Evolutionary conservation across 2,797 vertebrate genomes (phyloP).

Genomic region (Hemitrygon akajei): DNA sequence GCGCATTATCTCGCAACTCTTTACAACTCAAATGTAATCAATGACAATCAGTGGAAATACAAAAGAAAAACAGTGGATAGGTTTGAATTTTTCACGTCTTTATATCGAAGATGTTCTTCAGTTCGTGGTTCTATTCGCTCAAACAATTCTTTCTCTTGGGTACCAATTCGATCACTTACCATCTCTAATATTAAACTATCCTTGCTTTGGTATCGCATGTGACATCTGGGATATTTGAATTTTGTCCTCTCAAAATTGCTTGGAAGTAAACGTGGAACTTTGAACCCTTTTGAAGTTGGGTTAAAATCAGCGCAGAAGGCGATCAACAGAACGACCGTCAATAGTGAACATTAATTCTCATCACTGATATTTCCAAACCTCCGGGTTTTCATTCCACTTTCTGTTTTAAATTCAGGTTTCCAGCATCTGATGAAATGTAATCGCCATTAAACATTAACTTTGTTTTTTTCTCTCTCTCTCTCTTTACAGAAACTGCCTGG

Average conservation of each 20-base stretch:
- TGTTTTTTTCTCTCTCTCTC: not conserved
- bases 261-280: not conserved
- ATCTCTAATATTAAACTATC: not conserved
- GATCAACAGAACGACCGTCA: too few species aligned
- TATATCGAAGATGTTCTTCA: too few species aligned
- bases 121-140: not conserved
- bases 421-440: not conserved
- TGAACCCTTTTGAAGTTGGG: not conserved
- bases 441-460: not conserved
- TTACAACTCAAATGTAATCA: not conserved
- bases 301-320: not conserved
- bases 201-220: too few species aligned
- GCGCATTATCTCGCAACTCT: not conserved
- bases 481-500: not conserved
- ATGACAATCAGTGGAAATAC: not conserved
- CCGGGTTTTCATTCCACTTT: too few species aligned
- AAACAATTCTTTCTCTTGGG: not conserved
- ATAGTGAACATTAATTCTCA: not conserved
- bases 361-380: not conserved
- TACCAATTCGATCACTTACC: too few species aligned
- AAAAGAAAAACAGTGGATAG: not conserved
- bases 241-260: not conserved
- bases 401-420: too few species aligned
- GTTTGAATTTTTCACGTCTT: not conserved
- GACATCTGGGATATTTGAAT: not conserved